Conservation (phyloP, 2,888 invertebrate genomes). For the Linhomoeus sp. region DNA sequence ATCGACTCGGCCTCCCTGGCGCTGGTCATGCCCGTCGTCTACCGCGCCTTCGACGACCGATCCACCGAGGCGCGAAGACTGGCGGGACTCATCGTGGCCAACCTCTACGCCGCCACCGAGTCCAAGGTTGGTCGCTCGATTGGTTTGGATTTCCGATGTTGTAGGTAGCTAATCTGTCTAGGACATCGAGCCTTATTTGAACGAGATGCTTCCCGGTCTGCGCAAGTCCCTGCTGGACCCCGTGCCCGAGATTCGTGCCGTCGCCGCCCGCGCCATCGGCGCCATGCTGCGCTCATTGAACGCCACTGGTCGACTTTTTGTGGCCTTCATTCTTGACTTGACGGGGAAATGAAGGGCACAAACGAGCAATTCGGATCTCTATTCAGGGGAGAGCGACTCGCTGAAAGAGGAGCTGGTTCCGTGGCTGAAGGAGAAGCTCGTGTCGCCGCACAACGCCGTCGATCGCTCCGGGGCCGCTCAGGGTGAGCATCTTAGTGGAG, state of each 20-base stretch:
- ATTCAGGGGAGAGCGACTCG: conserved; percentile 42
- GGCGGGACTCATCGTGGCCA: conserved; percentile 98
- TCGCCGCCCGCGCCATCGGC: conserved; percentile 82
- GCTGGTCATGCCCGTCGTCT: conserved; percentile 95
- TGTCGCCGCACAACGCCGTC: conserved; percentile 80
- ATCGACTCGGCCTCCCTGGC: conserved; percentile 96
- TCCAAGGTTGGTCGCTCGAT: conserved; percentile 49
- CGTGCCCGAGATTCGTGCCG: conserved; percentile 87
- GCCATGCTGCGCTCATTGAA: conserved; percentile 60
- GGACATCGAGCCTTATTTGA: conserved; percentile 83
- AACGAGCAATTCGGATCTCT: too few species aligned
- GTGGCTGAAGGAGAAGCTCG: conserved; percentile 93
- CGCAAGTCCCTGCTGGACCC: conserved; percentile 89
- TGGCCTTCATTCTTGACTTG: conserved; percentile 19
- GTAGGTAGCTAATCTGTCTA: too few species aligned
- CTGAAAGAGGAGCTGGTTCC: conserved; percentile 87
- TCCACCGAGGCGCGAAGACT: conserved; percentile 94
- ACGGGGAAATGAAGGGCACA: too few species aligned
- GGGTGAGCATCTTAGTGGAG: conserved; percentile 28
- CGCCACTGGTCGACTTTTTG: conserved; percentile 5
- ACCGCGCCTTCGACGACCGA: conserved; percentile 87
- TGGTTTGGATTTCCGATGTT: too few species aligned
- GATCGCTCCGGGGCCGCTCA: conserved; percentile 85
- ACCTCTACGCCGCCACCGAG: conserved; percentile 96
- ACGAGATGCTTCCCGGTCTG: conserved; percentile 82